Percentiles rank a stretch among this genome's conserved stretches.
phyloP scores from a whole-genome alignment of 2,113 vertebrate species.

The Sturnus vulgaris region DNA sequence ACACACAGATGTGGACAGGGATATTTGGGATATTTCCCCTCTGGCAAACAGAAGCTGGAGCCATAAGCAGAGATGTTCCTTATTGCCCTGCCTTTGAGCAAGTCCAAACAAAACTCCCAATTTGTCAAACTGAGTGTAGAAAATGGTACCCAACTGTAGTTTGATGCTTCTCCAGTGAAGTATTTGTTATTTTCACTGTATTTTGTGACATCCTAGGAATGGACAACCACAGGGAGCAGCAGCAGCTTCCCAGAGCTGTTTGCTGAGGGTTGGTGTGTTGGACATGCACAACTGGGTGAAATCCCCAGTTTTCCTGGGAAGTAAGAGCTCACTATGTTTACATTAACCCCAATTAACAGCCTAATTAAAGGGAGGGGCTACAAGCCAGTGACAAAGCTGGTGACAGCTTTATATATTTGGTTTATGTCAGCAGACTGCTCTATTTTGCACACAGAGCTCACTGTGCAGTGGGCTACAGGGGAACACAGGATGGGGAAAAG shows the following conservation, averaged over 20 bases:
- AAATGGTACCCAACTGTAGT: background rate
- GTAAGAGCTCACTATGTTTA: background rate
- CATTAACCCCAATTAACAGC: background rate
- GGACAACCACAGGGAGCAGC: background rate
- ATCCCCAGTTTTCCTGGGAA: background rate
- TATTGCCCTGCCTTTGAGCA: background rate
- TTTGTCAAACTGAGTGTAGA: background rate
- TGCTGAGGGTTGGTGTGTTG: no score
- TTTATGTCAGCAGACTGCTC: no score
- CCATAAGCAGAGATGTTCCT: background rate
- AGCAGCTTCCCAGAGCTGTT: background rate
- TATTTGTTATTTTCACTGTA: background rate
- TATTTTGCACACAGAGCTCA: background rate
- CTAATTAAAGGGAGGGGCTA: background rate
- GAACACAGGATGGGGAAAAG: background rate
- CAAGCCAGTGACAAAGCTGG: background rate
- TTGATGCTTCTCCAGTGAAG: background rate
- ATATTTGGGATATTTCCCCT: background rate
- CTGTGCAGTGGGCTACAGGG: background rate
- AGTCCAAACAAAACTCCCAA: constrained; percentile 8
- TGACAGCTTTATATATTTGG: background rate
- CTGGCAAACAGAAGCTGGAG: background rate
- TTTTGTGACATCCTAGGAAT: background rate
- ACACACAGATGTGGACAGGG: background rate
- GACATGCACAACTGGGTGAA: background rate